Evolutionary conservation across 2,888 invertebrate genomes (phyloP).

Genomic region (Chromoteleia sp.): DNA sequence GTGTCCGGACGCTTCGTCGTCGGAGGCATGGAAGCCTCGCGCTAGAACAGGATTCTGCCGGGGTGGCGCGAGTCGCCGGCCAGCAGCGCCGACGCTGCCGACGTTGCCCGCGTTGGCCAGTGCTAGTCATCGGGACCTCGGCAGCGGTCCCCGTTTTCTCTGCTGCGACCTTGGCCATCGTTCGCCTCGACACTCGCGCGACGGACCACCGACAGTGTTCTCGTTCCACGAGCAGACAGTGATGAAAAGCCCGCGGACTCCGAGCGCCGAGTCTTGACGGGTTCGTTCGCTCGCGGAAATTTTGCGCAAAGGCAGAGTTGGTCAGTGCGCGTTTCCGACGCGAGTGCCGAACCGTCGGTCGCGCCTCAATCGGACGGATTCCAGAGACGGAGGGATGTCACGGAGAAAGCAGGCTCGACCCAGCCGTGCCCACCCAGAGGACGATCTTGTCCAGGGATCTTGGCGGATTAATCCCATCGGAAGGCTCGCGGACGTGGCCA

Average conservation of each 20-base stretch:
- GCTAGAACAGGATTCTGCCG: constrained; percentile 76
- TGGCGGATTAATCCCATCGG: constrained; percentile 79
- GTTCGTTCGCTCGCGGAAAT: neutral
- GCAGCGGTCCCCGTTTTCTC: no score
- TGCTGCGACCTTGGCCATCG: no score
- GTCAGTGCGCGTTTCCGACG: constrained; percentile 53
- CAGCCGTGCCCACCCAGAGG: constrained; percentile 84
- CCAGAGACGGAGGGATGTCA: constrained; percentile 81
- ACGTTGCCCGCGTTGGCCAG: constrained; percentile 31
- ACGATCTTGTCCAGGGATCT: constrained; percentile 82
- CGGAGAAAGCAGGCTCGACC: constrained; percentile 84
- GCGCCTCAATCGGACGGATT: constrained; percentile 47
- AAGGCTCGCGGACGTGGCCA: constrained; percentile 77
- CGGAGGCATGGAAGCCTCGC: constrained; percentile 58
- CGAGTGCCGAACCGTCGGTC: constrained; percentile 69
- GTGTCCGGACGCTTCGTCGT: constrained; percentile 19
- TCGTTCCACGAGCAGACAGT: constrained; percentile 12
- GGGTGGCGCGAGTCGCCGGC: constrained; percentile 74
- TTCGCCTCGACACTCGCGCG: neutral
- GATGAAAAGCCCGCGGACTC: neutral
- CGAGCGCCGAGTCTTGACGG: neutral
- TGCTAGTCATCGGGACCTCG: no score
- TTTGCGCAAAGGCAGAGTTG: neutral
- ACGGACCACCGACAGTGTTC: neutral
- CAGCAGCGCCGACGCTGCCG: no score